A percentile compares a stretch with the other conserved stretches of the same genome.
Conservation (phyloP, 2,888 invertebrate species). For the Exocentrus adspersus region DNA sequence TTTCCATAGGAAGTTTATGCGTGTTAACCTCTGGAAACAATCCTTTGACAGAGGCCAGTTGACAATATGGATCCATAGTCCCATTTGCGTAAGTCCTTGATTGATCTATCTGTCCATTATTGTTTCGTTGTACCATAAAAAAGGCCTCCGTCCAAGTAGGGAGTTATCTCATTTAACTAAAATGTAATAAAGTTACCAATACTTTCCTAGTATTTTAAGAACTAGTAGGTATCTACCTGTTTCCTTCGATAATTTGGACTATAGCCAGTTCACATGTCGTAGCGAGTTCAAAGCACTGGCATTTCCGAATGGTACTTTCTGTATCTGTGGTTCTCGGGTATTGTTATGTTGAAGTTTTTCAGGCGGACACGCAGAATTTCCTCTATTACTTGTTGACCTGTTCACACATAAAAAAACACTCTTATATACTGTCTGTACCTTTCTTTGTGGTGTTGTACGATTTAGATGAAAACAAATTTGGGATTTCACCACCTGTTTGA, state of each 20-base stretch:
- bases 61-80: constrained; percentile 62
- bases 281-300: constrained; percentile 68
- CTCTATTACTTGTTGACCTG: constrained; percentile 72
- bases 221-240: constrained; percentile 65
- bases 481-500: too few relatives aligned
- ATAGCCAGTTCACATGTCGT: constrained; percentile 66
- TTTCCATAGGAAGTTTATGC: constrained; percentile 67
- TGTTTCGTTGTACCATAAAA: constrained; percentile 70
- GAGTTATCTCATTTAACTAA: constrained; percentile 70
- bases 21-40: constrained; percentile 67
- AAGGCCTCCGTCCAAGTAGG: constrained; percentile 71
- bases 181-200: constrained; percentile 27
- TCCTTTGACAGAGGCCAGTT: constrained; percentile 62
- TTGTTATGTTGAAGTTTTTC: constrained; percentile 70
- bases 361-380: constrained; percentile 71
- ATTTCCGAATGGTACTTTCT: constrained; percentile 59
- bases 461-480: too few relatives aligned
- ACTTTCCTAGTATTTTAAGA: neutral
- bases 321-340: constrained; percentile 64
- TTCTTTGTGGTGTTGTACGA: too few relatives aligned
- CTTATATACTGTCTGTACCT: neutral
- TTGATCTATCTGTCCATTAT: constrained; percentile 69
- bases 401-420: neutral
- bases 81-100: constrained; percentile 65
- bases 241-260: constrained; percentile 71